Evolutionary conservation across 1,140 invertebrate species (phyloP), one percentile per base, ranked within the genome.

Genomic region (Anastrepha obliqua): DNA sequence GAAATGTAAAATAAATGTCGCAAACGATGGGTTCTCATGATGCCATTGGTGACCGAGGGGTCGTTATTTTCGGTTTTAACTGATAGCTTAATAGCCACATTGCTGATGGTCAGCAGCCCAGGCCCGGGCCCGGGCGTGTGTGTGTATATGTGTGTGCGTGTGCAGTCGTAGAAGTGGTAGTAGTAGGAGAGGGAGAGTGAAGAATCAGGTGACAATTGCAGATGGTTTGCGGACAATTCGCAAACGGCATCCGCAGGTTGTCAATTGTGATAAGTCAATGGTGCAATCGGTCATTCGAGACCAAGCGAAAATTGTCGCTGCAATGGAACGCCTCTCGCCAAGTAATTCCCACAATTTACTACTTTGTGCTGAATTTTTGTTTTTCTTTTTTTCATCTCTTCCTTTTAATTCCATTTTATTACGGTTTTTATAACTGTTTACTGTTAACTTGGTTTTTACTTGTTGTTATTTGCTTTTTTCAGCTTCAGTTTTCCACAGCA

Each of bases 181-280:
- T 5, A 64, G 17, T n/a, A 13, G 60, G 60, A 5, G 11, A 9
- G 62, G 62, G 15, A 20, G 62, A 3, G 20, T 0, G n/a, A 29
- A 65, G 29, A 65, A 20, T 20, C 11, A 44, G 13, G 67, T 13
- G 44, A 20, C 20, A 70, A 70, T 70, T 7, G 67, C 29, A 70
- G 67, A n/a, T 65, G 64, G 67, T 70, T 44, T 70, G 42, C 9
- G 17, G 42, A 39, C 67, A 70, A 70, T 15, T 44, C 42, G 67
- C 17, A 70, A 70, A 70, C 65, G 29, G n/a, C 15, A 70, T 7
- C 15, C n/a, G 29, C n/a, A 11, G 29, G 9, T 70, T 70, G 29
- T 70, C 65, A 42, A 70, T 70, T 70, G 65, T 42, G 9, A 70
- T 70, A 70, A 70, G 65, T 42, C 8, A 42, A 67, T 67, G 64